These are phyloP conservation scores for Callyntrura sp. DNA, from an alignment of 2,888 invertebrate species.

Conservation along the genomic window DNA sequence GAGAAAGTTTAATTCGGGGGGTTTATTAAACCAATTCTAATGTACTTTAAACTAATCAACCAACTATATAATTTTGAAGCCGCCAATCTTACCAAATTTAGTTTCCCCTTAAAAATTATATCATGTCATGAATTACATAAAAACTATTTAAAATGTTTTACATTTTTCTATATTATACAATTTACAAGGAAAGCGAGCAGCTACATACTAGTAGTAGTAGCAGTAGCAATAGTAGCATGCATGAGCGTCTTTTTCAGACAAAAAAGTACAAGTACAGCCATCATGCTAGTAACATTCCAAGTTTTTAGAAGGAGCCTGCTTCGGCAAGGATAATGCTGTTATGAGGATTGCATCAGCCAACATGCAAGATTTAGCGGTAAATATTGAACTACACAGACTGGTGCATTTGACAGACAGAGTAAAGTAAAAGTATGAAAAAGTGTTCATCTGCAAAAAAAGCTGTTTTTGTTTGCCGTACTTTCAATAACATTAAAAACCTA, in stretches of 20 bases:
- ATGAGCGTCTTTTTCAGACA: background rate
- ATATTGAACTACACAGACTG: constrained; percentile 59
- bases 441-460: constrained; percentile 34
- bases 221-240: too few species aligned
- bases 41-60: too few species aligned
- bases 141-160: too few species aligned
- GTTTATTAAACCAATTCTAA: too few species aligned
- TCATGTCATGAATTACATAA: too few species aligned
- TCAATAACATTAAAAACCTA: background rate
- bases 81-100: too few species aligned
- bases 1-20: too few species aligned
- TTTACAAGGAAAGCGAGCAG: too few species aligned
- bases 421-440: background rate
- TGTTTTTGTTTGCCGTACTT: constrained; percentile 3
- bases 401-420: constrained; percentile 50
- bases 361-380: constrained; percentile 45
- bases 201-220: too few species aligned
- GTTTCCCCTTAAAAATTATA: too few species aligned
- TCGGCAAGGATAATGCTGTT: background rate
- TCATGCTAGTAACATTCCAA: constrained; percentile 32
- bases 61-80: too few species aligned
- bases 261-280: constrained; percentile 45
- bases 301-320: constrained; percentile 7
- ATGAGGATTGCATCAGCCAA: constrained; percentile 73
- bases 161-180: too few species aligned